Evolutionary conservation across 2,888 invertebrate species (phyloP).

Genomic region (Trachelus iudaicus): DNA sequence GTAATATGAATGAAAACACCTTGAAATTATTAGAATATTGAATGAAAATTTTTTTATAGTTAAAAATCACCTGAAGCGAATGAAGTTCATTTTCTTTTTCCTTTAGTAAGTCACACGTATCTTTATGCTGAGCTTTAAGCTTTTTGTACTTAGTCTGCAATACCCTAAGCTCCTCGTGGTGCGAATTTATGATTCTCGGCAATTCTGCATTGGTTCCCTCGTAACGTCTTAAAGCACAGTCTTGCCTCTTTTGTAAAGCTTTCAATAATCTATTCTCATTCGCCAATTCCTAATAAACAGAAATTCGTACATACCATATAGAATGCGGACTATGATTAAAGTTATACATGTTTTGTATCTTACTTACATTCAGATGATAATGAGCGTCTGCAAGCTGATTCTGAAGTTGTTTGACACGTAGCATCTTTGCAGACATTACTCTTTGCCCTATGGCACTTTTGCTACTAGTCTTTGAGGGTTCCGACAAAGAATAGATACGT

Average conservation of each 20-base stretch:
- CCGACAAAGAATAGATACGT: constrained; percentile 60
- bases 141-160: constrained; percentile 78
- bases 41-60: not conserved
- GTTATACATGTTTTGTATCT: constrained; percentile 1
- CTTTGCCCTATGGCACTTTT: constrained; percentile 68
- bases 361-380: constrained; percentile 77
- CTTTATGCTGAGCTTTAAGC: constrained; percentile 73
- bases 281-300: constrained; percentile 69
- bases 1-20: not conserved
- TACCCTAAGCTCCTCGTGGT: constrained; percentile 81
- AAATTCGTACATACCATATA: not conserved
- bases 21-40: not conserved
- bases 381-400: constrained; percentile 85
- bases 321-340: constrained; percentile 3
- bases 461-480: constrained; percentile 34
- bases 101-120: constrained; percentile 74
- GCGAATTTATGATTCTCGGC: constrained; percentile 79
- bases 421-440: constrained; percentile 80
- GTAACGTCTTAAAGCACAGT: constrained; percentile 80
- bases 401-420: constrained; percentile 80
- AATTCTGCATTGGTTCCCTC: constrained; percentile 83
- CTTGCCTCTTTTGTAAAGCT: constrained; percentile 83
- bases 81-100: constrained; percentile 77
- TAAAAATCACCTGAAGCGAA: constrained; percentile 65
- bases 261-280: constrained; percentile 82